phyloP scores from a whole-genome alignment of 2,888 invertebrate genomes.

The Tyria jacobaeae region DNA sequence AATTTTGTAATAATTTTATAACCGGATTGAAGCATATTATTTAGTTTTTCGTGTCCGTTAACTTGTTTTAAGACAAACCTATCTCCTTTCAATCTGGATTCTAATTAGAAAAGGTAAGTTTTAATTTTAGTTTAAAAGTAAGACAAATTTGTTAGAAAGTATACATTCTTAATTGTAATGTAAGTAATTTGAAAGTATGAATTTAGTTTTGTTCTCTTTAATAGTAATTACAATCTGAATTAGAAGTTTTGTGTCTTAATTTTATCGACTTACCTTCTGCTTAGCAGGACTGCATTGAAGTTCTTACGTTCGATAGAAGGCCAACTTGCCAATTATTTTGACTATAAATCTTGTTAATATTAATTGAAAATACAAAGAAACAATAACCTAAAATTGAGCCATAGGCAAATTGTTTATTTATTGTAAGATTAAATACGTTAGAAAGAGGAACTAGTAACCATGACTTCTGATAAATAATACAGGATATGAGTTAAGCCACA shows the following conservation, averaged over 20 bases:
- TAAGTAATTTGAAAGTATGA: constrained; percentile 38
- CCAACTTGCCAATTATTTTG: constrained; percentile 10
- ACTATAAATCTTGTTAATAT: not conserved
- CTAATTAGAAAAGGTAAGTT: constrained; percentile 64
- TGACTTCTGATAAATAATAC: constrained; percentile 43
- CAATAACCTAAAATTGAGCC: not conserved
- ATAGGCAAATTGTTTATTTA: not conserved
- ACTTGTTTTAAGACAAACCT: constrained; percentile 27
- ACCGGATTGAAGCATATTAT: constrained; percentile 46
- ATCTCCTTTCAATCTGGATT: constrained; percentile 59
- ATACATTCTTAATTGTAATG: constrained; percentile 25
- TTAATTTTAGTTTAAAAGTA: constrained; percentile 21
- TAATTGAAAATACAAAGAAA: not conserved
- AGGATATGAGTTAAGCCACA: constrained; percentile 39
- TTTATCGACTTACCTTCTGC: not conserved
- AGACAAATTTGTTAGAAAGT: constrained; percentile 41
- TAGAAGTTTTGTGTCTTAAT: not conserved
- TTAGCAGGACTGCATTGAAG: not conserved
- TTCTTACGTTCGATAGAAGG: constrained; percentile 6
- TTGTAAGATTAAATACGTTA: not conserved
- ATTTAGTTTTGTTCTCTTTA: constrained; percentile 27
- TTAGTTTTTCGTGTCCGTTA: constrained; percentile 34
- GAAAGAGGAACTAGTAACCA: constrained; percentile 40
- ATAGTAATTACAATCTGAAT: constrained; percentile 22
- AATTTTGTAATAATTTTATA: constrained; percentile 65